phyloP scores from a whole-genome alignment of 2,113 vertebrate genomes.

The Lipophrys pholis region DNA sequence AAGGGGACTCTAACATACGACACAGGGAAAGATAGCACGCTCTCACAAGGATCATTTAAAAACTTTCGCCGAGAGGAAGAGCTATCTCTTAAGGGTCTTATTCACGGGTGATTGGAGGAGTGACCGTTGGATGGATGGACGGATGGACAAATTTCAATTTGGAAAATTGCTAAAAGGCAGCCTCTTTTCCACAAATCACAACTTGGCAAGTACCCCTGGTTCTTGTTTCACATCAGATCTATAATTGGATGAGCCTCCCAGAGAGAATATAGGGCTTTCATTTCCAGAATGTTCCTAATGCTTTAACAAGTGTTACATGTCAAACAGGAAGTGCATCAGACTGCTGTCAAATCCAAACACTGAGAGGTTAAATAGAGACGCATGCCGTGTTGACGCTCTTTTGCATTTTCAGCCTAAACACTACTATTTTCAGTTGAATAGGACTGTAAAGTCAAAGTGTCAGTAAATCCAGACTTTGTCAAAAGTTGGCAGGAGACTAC shows the following conservation, averaged over 20 bases:
- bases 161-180: neutral
- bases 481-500: neutral
- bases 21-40: too few relatives aligned
- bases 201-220: slow-evolving; percentile 1
- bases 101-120: too few relatives aligned
- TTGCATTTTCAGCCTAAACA: neutral
- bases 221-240: slow-evolving; percentile 26
- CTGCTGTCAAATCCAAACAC: slow-evolving; percentile 9
- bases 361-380: slow-evolving; percentile 15
- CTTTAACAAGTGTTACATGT: slow-evolving; percentile 21
- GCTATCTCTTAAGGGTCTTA: too few relatives aligned
- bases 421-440: too few relatives aligned
- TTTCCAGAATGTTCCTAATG: neutral
- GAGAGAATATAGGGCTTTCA: slow-evolving; percentile 9
- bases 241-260: slow-evolving; percentile 13
- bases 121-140: too few relatives aligned
- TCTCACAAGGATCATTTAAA: too few relatives aligned
- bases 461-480: neutral
- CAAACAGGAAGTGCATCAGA: slow-evolving; percentile 8
- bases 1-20: too few relatives aligned
- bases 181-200: slow-evolving; percentile 3
- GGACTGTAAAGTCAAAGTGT: neutral
- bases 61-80: too few relatives aligned
- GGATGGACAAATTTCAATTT: neutral
- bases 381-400: neutral